A percentile compares a stretch with the other conserved stretches of the same genome.
Evolutionary conservation across 2,888 invertebrate species (phyloP).

Genomic region (Diarsia brunnea): DNA sequence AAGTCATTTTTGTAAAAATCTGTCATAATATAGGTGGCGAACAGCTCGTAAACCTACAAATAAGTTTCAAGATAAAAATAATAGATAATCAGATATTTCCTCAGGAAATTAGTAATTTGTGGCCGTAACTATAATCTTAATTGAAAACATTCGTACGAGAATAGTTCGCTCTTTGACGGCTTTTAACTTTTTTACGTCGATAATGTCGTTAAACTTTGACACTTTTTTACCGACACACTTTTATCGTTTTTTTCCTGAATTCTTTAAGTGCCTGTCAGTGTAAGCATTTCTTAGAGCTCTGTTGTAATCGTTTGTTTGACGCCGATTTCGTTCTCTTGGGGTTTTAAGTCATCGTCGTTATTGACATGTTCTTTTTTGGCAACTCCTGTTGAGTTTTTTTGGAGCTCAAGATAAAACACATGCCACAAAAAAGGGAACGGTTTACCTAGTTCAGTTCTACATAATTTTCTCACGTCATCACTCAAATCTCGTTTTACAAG

Average conservation of each 20-base stretch:
- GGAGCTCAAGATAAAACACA: conserved; percentile 19
- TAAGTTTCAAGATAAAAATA: conserved; percentile 74
- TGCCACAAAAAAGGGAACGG: not conserved
- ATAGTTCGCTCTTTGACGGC: conserved; percentile 71
- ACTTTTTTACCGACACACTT: conserved; percentile 81
- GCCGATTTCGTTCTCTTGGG: conserved; percentile 62
- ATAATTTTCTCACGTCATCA: not conserved
- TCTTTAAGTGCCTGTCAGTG: conserved; percentile 81
- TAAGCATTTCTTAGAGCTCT: conserved; percentile 59
- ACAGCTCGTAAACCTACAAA: conserved; percentile 73
- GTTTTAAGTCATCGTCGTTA: conserved; percentile 41
- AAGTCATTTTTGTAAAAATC: conserved; percentile 10
- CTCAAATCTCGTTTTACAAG: not conserved
- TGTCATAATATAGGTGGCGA: conserved; percentile 49
- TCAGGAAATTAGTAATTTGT: conserved; percentile 87
- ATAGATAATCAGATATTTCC: conserved; percentile 82
- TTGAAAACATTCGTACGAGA: conserved; percentile 81
- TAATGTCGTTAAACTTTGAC: conserved; percentile 84
- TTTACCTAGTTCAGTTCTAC: not conserved
- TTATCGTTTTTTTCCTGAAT: conserved; percentile 70
- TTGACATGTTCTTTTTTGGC: conserved; percentile 64
- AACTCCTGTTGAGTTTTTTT: conserved; percentile 53
- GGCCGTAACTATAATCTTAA: conserved; percentile 79
- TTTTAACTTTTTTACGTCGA: conserved; percentile 76
- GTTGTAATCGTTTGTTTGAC: conserved; percentile 42